Evolutionary conservation across 2,797 vertebrate genomes (phyloP).

Genomic region (Pelobates cultripes): DNA sequence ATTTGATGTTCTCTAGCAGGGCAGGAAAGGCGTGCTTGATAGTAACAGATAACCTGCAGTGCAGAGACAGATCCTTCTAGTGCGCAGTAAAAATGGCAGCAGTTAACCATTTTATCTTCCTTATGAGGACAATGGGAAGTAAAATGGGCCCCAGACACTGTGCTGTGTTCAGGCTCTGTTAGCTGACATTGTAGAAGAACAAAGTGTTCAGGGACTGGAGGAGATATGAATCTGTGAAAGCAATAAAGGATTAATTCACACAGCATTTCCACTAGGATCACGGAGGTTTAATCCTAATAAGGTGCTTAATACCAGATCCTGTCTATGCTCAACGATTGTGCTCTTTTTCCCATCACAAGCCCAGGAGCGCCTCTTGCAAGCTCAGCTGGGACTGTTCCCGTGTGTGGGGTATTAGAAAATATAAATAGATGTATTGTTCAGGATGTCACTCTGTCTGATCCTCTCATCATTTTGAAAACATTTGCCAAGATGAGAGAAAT

Average conservation of each 20-base stretch:
- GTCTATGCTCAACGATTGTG: conserved; percentile 34
- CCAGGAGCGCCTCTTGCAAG: conserved; percentile 24
- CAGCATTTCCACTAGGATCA: conserved; percentile 51
- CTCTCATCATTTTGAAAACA: conserved; percentile 30
- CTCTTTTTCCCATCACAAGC: conserved; percentile 31
- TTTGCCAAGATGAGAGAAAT: conserved; percentile 9
- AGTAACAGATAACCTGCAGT: conserved; percentile 13
- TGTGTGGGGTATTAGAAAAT: conserved; percentile 33
- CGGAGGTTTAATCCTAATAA: conserved; percentile 51
- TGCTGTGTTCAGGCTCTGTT: conserved; percentile 35
- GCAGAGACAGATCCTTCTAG: background rate
- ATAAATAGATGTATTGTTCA: conserved; percentile 47
- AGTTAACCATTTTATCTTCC: conserved; percentile 46
- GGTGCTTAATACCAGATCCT: conserved; percentile 52
- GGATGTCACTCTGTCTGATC: conserved; percentile 38
- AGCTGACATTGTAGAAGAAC: conserved; percentile 51
- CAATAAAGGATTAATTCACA: conserved; percentile 56
- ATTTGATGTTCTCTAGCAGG: background rate
- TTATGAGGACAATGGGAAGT: conserved; percentile 38
- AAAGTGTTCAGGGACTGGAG: conserved; percentile 50
- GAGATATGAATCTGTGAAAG: conserved; percentile 54
- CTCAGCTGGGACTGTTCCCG: conserved; percentile 19
- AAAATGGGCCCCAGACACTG: conserved; percentile 20
- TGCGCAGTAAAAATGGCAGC: conserved; percentile 24
- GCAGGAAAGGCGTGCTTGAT: background rate